Evolutionary conservation across 2,113 vertebrate species (phyloP), one percentile per base, ranked within the genome.

Genomic region (Mormyrus lacerda): DNA sequence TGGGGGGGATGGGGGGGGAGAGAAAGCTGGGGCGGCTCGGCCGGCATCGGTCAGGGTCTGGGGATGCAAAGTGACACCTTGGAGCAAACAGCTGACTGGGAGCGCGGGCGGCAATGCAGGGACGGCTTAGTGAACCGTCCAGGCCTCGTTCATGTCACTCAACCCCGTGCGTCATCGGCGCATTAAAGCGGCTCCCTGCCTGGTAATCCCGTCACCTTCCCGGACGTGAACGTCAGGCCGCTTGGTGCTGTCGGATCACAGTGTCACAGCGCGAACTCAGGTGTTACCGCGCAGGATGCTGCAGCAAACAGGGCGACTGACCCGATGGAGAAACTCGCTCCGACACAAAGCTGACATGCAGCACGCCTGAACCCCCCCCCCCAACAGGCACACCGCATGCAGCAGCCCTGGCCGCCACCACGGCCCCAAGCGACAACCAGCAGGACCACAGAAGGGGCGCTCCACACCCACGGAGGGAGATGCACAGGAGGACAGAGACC

Each of bases 391-490:
- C 93, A 94, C 92, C 89, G 83, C 95, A 96, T 96, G 95, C 96
- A 95, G 93, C 94, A 93, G 91, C 93, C 55, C 53, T 11, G 61
- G 9, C 85, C 15, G 4, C n/a, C 47, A 17, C 92, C 93, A 93
- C 93, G 91, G 91, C 93, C 92, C 91, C 95, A 96, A 96, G 96
- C 96, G 89, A 91, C 90, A 90, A 92, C 92, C 91, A 91, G 89
- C 73, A 87, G 88, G 90, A 91, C 91, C 90, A 87, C 84, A 91
- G 92, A 91, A 91, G 91, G 92, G 93, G 93, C 91, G 93, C 91
- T 89, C 93, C 92, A 92, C 92, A 93, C 91, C 93, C 76, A 94
- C 13, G 53, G 48, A 27, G 27, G 27, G 53, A 85, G 88, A 39
- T 21, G 47, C 48, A 87, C 15, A 87, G 85, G 21, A 85, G 48